Conservation (phyloP, 1,140 invertebrate species). For the Eulimnadia texana region DNA sequence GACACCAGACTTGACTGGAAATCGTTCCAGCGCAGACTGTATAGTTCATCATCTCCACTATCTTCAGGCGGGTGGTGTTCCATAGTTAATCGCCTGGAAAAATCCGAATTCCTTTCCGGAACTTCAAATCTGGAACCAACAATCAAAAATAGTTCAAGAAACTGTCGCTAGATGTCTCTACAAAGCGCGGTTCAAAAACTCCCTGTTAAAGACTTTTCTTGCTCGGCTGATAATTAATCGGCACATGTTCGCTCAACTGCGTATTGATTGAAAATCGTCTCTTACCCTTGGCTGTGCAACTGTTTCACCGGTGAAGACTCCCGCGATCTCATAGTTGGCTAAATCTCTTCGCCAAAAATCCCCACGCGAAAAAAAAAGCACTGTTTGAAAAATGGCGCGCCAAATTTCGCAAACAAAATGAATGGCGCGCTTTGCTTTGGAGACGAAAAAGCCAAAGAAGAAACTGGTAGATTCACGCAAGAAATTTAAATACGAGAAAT, state of each 20-base stretch:
- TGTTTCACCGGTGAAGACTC: background rate
- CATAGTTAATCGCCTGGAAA: background rate
- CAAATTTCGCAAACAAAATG: too few species aligned
- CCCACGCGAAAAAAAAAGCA: too few species aligned
- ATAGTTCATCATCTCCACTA: conserved; percentile 54
- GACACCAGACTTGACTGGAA: conserved; percentile 77
- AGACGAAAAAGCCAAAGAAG: background rate
- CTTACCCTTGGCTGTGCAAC: background rate
- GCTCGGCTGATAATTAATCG: background rate
- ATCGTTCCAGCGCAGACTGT: conserved; percentile 84
- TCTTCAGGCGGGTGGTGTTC: conserved; percentile 8
- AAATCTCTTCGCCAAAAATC: too few species aligned
- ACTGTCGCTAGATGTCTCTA: too few species aligned
- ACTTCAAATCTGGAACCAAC: background rate
- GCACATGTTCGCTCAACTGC: background rate
- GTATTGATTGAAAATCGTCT: background rate
- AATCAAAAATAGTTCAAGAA: background rate
- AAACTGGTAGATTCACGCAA: background rate
- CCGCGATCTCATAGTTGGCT: background rate
- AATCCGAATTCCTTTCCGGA: background rate
- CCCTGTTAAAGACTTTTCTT: background rate
- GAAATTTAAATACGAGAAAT: too few species aligned
- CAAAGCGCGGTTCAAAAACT: too few species aligned
- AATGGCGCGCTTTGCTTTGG: too few species aligned
- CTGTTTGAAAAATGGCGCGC: too few species aligned